Evolutionary conservation across 2,113 vertebrate genomes (phyloP).

Genomic region (Neofelis nebulosa): DNA sequence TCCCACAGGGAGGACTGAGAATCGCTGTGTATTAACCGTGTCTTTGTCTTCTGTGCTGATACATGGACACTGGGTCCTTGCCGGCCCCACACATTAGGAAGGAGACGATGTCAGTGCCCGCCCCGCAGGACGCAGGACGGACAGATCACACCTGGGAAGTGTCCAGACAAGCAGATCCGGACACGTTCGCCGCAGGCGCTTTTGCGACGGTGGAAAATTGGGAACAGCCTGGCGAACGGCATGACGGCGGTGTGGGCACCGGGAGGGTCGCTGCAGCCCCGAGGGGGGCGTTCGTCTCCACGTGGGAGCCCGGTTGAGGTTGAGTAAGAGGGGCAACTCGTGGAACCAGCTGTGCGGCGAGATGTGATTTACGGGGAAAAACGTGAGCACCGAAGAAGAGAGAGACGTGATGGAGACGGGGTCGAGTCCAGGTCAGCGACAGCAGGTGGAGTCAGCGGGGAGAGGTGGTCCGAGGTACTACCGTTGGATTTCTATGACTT

Average conservation of each 20-base stretch:
- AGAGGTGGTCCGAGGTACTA: no score
- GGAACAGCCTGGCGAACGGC: neutral
- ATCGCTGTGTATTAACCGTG: neutral
- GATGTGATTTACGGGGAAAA: neutral
- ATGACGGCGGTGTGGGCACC: neutral
- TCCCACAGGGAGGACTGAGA: neutral
- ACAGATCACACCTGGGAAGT: neutral
- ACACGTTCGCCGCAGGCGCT: neutral
- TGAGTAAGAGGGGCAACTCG: neutral
- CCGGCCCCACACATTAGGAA: neutral
- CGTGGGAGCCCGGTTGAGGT: no score
- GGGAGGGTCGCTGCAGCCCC: neutral
- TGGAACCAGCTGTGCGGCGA: neutral
- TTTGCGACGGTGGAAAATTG: neutral
- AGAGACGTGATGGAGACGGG: neutral
- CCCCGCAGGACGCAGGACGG: no score
- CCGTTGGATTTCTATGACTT: neutral
- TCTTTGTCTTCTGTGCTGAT: neutral
- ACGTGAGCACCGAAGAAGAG: neutral
- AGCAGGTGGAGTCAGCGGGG: neutral
- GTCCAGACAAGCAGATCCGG: neutral
- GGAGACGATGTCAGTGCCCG: no score
- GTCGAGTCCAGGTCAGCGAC: neutral
- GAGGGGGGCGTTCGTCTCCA: neutral
- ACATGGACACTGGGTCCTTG: neutral